Percentiles rank a stretch among this genome's conserved stretches.
Conservation (phyloP, 2,888 invertebrate species). For the Drosophila mercatorum region DNA sequence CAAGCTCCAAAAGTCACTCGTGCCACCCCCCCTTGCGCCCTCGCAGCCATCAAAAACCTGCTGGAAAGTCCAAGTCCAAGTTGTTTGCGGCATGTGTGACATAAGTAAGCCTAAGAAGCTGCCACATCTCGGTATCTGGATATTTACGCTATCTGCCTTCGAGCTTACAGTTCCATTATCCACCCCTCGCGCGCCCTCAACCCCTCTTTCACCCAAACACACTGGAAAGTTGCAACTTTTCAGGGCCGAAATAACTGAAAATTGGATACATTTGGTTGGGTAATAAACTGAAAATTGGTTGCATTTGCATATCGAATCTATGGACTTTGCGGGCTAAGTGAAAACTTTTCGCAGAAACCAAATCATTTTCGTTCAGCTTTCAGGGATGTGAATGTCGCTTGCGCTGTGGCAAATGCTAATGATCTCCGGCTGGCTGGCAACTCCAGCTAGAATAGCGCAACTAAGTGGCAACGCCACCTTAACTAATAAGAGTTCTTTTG, state of each 20-base stretch:
- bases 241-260: slow-evolving; percentile 24
- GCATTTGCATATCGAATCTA: slow-evolving; percentile 2
- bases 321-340: not conserved
- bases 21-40: not conserved
- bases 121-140: slow-evolving; percentile 36
- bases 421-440: not conserved
- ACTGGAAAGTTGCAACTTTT: slow-evolving; percentile 24
- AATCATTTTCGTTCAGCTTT: slow-evolving; percentile 1
- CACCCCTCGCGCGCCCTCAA: not conserved
- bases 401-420: not conserved
- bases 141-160: slow-evolving; percentile 36
- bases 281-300: slow-evolving; percentile 11
- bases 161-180: slow-evolving; percentile 42
- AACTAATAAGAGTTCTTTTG: too few species aligned
- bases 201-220: not conserved
- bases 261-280: slow-evolving; percentile 13
- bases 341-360: not conserved
- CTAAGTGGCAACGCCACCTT: too few species aligned
- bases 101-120: slow-evolving; percentile 74
- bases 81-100: slow-evolving; percentile 65
- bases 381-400: not conserved
- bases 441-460: too few species aligned
- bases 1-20: slow-evolving; percentile 56
- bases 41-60: not conserved
- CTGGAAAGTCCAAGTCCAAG: slow-evolving; percentile 41